These are phyloP conservation scores for Drosophila borborema DNA, from an alignment of 2,888 invertebrate genomes.

Conservation along the genomic window DNA sequence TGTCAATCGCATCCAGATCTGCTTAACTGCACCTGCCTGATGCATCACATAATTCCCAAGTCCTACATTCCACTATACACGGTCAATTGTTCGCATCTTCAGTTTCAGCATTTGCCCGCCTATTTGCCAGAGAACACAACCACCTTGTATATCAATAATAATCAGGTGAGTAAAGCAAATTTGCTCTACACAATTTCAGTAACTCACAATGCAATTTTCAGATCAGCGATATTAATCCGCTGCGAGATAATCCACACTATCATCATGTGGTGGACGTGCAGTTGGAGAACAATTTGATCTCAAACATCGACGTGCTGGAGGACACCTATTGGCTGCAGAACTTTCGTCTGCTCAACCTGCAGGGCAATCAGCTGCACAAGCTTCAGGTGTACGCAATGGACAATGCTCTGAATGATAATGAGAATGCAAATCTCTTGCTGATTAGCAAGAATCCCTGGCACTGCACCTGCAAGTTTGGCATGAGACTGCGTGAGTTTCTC, in stretches of 20 bases:
- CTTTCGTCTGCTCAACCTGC: constrained; percentile 91
- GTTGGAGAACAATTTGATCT: constrained; percentile 91
- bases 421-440: constrained; percentile 89
- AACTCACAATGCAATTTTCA: constrained; percentile 72
- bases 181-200: fast-evolving
- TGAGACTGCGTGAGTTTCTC: constrained; percentile 90
- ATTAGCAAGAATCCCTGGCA: constrained; percentile 93
- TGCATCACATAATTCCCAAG: constrained; percentile 83
- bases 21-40: constrained; percentile 82
- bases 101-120: constrained; percentile 80
- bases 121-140: constrained; percentile 84
- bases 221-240: constrained; percentile 90
- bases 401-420: constrained; percentile 91
- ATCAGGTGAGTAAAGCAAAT: constrained; percentile 70
- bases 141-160: constrained; percentile 82
- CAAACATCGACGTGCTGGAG: constrained; percentile 89
- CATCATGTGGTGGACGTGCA: constrained; percentile 90
- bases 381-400: constrained; percentile 93
- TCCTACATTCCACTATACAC: constrained; percentile 83
- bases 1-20: constrained; percentile 83
- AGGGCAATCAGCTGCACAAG: constrained; percentile 90
- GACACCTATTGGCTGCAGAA: constrained; percentile 91
- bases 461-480: constrained; percentile 93
- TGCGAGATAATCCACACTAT: constrained; percentile 89
- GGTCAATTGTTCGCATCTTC: constrained; percentile 83